Percentiles rank a stretch among this genome's conserved stretches.
phyloP scores from a whole-genome alignment of 2,797 vertebrate species.

The Thalassophryne amazonica region DNA sequence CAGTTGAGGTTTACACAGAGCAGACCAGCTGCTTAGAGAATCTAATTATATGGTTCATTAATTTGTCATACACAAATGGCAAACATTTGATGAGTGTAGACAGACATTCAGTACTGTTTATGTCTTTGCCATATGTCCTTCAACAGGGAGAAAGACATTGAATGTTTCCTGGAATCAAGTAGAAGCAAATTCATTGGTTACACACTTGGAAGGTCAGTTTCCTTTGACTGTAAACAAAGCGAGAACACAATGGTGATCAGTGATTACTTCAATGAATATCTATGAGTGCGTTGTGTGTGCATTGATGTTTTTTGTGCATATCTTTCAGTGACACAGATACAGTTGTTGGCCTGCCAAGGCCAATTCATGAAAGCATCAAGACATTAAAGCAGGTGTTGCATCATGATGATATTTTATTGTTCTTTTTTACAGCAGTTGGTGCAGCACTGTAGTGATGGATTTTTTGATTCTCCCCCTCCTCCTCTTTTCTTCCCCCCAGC shows the following conservation, averaged over 20 bases:
- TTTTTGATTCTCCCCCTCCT: too few species aligned
- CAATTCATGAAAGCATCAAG: conserved; percentile 97
- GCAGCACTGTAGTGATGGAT: too few species aligned
- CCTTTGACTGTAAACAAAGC: neutral
- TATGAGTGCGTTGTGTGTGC: neutral
- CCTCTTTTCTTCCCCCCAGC: too few species aligned
- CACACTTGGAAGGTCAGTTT: conserved; percentile 89
- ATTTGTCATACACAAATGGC: neutral
- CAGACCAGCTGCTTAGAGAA: too few species aligned
- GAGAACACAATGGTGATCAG: too few species aligned
- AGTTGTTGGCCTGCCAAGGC: conserved; percentile 92
- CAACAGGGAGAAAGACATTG: conserved; percentile 95
- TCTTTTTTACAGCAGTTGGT: too few species aligned
- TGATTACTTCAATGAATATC: too few species aligned
- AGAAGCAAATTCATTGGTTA: conserved; percentile 99
- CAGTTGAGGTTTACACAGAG: too few species aligned
- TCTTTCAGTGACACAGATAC: conserved; percentile 91
- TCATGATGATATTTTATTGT: neutral
- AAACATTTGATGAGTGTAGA: neutral
- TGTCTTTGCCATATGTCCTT: conserved; percentile 13
- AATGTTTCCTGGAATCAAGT: conserved; percentile 96
- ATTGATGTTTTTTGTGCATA: neutral
- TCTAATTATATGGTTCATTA: too few species aligned
- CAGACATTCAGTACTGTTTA: neutral
- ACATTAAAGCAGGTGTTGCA: conserved; percentile 90